Evolutionary conservation across 1,140 invertebrate genomes (phyloP).

Genomic region (Euschistus heros): DNA sequence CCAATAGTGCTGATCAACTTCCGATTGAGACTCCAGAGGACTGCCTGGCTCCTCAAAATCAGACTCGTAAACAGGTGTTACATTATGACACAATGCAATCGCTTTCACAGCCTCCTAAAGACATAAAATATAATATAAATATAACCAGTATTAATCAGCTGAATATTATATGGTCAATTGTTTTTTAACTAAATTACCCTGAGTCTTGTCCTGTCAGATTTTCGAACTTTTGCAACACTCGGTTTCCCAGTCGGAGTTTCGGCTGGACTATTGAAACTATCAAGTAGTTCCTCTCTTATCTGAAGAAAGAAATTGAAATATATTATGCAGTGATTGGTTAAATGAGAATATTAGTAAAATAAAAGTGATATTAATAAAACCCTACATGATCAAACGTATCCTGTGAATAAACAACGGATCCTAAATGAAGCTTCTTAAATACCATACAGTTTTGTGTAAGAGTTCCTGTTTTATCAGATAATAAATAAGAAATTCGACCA

Average conservation of each 20-base stretch:
- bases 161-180: no score
- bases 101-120: conserved; percentile 88
- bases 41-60: not conserved
- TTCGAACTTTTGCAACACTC: not conserved
- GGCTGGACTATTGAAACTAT: conserved; percentile 12
- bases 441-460: conserved; percentile 99
- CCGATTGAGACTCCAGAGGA: conserved; percentile 49
- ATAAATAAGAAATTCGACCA: conserved; percentile 87
- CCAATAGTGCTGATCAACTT: conserved; percentile 51
- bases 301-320: not conserved
- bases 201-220: not conserved
- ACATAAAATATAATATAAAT: conserved; percentile 33
- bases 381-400: conserved; percentile 79
- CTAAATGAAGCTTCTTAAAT: conserved; percentile 87
- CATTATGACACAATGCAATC: conserved; percentile 95
- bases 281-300: conserved; percentile 21
- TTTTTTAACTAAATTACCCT: not conserved
- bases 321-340: no score
- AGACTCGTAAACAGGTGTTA: conserved; percentile 63
- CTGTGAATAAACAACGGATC: conserved; percentile 74
- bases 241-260: conserved; percentile 2
- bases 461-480: conserved; percentile 98
- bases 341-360: no score
- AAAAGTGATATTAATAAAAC: conserved; percentile 19
- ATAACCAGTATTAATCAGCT: no score